Evolutionary conservation across 2,113 vertebrate genomes (phyloP), one percentile per base, ranked within the genome.

Genomic region (Tor tambroides): DNA sequence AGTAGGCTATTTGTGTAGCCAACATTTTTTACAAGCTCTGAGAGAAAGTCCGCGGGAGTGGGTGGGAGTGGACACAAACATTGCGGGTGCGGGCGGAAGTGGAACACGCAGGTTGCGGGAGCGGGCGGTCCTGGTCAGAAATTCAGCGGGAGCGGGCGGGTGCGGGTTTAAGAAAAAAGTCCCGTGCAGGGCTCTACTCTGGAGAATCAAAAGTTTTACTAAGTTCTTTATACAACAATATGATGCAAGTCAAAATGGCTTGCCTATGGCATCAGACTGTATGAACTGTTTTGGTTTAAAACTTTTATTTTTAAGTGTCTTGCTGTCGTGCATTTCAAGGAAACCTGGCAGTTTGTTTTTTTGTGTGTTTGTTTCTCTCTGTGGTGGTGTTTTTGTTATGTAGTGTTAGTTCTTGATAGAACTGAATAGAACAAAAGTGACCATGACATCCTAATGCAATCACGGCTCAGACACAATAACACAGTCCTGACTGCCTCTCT

Each of bases 401-500:
- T 51, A 77, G 41, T 30, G 43, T 77, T 49, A 51, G 43, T 77
- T 49, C n/a, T 77, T 77, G 43, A 49, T 77, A 69, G 4, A 75
- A 75, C 32, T 5, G 71, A 38, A 75, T 6, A 76, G 38, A 49
- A 49, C 4, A 0, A 77, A 77, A 77, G 26, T 49, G 43, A 49
- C 74, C 74, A 26, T 77, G 74, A 77, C 74, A 77, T 49, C 43
- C 26, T 46, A 77, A 77, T 51, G 74, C 74, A 77, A 77, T 77
- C 74, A 77, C 26, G 12, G 26, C 43, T 77, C 26, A 30, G 43
- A 77, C 74, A 77, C 74, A 51, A 51, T 49, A 77, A 77, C 43
- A 77, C 26, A 49, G 21, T 74, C 74, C 74, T 28, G 74, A 77
- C 74, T 28, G 41, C 6, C n/a, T 49, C 43, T 77, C 43, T 17